Evolutionary conservation across 30 jellyfish, hydroid and myxozoan genomes (phyloP).

Genomic region (Catostylus mosaicus): DNA sequence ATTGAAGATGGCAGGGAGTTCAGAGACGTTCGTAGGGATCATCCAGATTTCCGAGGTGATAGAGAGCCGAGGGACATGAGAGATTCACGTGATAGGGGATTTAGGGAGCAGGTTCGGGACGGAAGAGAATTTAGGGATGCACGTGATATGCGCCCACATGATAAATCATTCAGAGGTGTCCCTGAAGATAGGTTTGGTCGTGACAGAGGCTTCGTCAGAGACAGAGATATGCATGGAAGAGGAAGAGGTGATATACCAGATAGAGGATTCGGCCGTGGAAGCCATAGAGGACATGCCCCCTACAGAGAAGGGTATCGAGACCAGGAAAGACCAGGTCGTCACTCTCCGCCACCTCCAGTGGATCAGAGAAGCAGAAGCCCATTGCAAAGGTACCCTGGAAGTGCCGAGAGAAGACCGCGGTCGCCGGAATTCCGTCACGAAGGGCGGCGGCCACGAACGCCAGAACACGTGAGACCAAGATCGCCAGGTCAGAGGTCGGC

Average conservation of each 20-base stretch:
- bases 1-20: constrained; percentile 30
- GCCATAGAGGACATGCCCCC: constrained; percentile 39
- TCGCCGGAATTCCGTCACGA: constrained; percentile 60
- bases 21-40: constrained; percentile 37
- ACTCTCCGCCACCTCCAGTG: constrained; percentile 53
- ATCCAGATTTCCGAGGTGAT: constrained; percentile 22
- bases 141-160: constrained; percentile 46
- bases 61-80: constrained; percentile 31
- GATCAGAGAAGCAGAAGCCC: constrained; percentile 72
- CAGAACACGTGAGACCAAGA: constrained; percentile 70
- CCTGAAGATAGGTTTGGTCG: constrained; percentile 29
- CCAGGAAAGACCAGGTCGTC: constrained; percentile 64
- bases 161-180: constrained; percentile 36
- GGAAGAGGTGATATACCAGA: constrained; percentile 65
- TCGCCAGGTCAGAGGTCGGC: constrained; percentile 55
- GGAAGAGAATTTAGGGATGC: constrained; percentile 59
- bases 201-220: constrained; percentile 54
- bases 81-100: constrained; percentile 45
- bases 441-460: constrained; percentile 69
- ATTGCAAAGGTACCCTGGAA: constrained; percentile 36
- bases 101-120: constrained; percentile 24
- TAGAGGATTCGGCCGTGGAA: constrained; percentile 64
- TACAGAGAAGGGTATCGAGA: constrained; percentile 52
- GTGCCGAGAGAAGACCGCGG: constrained; percentile 50
- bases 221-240: constrained; percentile 54